Conservation (phyloP, 2,797 vertebrate genomes). For the Anas capensis region DNA sequence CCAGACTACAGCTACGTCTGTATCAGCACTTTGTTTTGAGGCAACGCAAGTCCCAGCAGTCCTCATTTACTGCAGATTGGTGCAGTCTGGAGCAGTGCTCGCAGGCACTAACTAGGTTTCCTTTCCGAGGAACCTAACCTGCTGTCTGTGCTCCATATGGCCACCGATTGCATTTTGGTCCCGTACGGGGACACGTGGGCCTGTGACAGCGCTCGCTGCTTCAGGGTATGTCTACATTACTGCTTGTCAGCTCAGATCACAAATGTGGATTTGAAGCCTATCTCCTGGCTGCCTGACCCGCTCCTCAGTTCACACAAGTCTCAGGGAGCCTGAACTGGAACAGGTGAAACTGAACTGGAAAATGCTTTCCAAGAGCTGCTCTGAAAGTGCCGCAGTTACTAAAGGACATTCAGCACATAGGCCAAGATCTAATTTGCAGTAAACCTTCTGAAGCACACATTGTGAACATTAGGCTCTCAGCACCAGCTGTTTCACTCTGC, state of each 20-base stretch:
- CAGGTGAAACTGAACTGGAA: background rate
- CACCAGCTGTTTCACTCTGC: background rate
- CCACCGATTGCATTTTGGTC: background rate
- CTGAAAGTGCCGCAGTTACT: background rate
- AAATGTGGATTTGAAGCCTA: background rate
- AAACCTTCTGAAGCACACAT: background rate
- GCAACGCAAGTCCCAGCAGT: background rate
- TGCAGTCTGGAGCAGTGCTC: background rate
- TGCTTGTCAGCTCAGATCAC: background rate
- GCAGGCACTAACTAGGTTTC: background rate
- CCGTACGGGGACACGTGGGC: background rate
- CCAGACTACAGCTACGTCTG: background rate
- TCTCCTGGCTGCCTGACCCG: background rate
- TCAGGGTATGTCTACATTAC: rapidly evolving
- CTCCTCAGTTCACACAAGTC: background rate
- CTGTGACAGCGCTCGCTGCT: background rate
- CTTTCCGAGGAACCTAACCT: background rate
- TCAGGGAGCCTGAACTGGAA: background rate
- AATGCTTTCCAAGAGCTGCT: background rate
- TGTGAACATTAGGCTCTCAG: background rate
- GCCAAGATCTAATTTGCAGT: background rate
- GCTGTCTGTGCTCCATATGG: background rate
- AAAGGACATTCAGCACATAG: background rate
- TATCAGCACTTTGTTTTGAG: background rate
- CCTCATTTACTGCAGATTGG: background rate